Base-by-base conservation (phyloP, 2,888 invertebrate species). In the Spisula subtruncata region DNA sequence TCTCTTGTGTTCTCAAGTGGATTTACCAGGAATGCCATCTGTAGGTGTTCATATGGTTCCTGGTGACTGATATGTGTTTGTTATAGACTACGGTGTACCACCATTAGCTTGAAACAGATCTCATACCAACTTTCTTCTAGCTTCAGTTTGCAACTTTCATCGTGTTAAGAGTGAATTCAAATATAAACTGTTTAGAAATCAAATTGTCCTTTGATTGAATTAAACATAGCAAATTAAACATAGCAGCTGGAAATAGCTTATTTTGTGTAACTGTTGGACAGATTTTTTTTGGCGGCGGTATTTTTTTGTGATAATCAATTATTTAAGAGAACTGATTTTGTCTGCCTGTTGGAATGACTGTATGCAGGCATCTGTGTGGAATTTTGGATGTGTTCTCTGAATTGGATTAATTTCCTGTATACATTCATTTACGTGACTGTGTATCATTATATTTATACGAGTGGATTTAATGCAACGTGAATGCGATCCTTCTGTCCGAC, bases 11-110 rank as follows among this genome's bases (percentile, higher is more conserved):
- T 71, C 16, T 71, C 71, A 71, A 71, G 71, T 71, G 71, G 71
- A 71, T 71, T 71, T 71, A 32, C 71, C 32, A 71, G 71, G 71
- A 71, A 71, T 71, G 71, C 71, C 71, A 71, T 14, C 71, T 71
- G 71, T 29, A 71, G 71, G 71, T 71, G 71, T 71, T 71, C 32
- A 14, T 71, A 71, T 18, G 32, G 32, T 71, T n/a, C 10, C 4
- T 32, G 32, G n/a, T 71, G 71, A 71, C 71, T 71, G 71, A 71
- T 29, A 71, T 29, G 32, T 14, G 32, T 32, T 71, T n/a, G n/a
- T 20, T n/a, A n/a, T n/a, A n/a, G n/a, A n/a, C n/a, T n/a, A n/a
- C n/a, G n/a, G n/a, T n/a, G n/a, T n/a, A 20, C 18, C 60, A 60
- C 18, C 5, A n/a, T n/a, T n/a, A n/a, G 18, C n/a, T 60, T 60